Conservation (phyloP, 2,888 invertebrate species). For the Abscondita cerata region DNA sequence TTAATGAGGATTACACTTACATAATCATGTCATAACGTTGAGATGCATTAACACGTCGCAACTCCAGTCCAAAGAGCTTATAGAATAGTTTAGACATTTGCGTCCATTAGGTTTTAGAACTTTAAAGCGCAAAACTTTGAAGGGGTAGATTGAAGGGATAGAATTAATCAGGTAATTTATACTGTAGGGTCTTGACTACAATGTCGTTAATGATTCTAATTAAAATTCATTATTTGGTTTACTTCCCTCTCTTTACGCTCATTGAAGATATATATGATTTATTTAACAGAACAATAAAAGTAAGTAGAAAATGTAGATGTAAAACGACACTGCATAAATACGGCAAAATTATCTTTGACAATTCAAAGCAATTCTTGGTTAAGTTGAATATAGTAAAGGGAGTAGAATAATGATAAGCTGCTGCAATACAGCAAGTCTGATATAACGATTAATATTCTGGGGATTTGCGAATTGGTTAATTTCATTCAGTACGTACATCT, state of each 20-base stretch:
- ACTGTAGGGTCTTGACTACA: conserved; percentile 14
- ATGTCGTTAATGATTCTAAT: conserved; percentile 18
- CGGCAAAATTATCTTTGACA: conserved; percentile 17
- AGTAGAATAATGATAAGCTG: conserved; percentile 32
- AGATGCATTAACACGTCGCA: conserved; percentile 27
- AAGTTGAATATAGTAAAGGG: conserved; percentile 28
- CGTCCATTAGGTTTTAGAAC: conserved; percentile 28
- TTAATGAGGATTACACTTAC: not conserved
- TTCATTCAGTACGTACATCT: conserved; percentile 26
- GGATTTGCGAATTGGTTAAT: conserved; percentile 29
- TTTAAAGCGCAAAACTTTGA: conserved; percentile 17
- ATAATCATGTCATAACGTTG: conserved; percentile 24
- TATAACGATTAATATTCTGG: conserved; percentile 33
- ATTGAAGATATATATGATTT: conserved; percentile 4
- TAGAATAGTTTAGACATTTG: conserved; percentile 32
- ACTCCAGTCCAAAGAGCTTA: conserved; percentile 21
- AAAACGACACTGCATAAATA: conserved; percentile 11
- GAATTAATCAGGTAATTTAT: conserved; percentile 28
- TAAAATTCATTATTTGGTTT: conserved; percentile 14
- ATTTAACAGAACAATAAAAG: not conserved
- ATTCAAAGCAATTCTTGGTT: conserved; percentile 19
- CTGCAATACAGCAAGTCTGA: conserved; percentile 26
- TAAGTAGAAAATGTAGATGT: not conserved
- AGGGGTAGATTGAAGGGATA: conserved; percentile 17
- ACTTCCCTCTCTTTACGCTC: not conserved